A percentile compares a stretch with the other conserved stretches of the same genome.
phyloP scores from a whole-genome alignment of 1,140 invertebrate species.

The Melipona quadrifasciata region DNA sequence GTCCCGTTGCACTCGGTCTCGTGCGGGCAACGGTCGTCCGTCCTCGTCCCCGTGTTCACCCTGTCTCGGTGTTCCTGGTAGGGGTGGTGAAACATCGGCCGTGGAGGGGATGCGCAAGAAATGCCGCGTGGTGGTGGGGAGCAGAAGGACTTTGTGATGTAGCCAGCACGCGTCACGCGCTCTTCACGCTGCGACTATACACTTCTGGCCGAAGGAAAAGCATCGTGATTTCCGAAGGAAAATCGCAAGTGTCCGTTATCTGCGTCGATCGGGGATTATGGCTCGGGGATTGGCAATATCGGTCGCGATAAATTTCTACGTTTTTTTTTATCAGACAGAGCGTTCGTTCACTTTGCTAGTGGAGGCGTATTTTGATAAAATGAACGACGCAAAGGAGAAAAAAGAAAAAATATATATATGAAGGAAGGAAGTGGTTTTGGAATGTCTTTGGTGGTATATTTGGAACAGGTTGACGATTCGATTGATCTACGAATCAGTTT shows the following conservation, averaged over 20 bases:
- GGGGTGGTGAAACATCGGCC: constrained; percentile 40
- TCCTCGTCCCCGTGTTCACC: constrained; percentile 43
- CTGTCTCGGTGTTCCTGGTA: constrained; percentile 17
- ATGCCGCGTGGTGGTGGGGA: constrained; percentile 66
- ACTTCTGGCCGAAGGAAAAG: constrained; percentile 27
- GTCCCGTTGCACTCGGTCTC: constrained; percentile 53
- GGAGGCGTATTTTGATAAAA: not conserved
- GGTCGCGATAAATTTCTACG: not conserved
- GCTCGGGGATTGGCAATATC: not conserved
- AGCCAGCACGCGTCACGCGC: constrained; percentile 69
- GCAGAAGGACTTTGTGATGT: constrained; percentile 63
- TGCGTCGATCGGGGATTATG: not conserved
- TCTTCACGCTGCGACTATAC: constrained; percentile 62
- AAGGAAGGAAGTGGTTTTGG: not conserved
- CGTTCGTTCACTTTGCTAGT: constrained; percentile 7
- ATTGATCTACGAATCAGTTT: not conserved
- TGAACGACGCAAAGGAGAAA: not conserved
- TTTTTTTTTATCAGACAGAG: no score
- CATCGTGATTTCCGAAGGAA: constrained; percentile 10
- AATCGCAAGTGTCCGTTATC: not conserved
- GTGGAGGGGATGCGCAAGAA: constrained; percentile 43
- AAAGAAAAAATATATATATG: not conserved
- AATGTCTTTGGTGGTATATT: not conserved
- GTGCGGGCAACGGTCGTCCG: constrained; percentile 22
- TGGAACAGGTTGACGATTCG: not conserved